Percentiles rank a stretch among this genome's conserved stretches.
phyloP scores from a whole-genome alignment of 2,797 vertebrate species.

The Okamejei kenojei region DNA sequence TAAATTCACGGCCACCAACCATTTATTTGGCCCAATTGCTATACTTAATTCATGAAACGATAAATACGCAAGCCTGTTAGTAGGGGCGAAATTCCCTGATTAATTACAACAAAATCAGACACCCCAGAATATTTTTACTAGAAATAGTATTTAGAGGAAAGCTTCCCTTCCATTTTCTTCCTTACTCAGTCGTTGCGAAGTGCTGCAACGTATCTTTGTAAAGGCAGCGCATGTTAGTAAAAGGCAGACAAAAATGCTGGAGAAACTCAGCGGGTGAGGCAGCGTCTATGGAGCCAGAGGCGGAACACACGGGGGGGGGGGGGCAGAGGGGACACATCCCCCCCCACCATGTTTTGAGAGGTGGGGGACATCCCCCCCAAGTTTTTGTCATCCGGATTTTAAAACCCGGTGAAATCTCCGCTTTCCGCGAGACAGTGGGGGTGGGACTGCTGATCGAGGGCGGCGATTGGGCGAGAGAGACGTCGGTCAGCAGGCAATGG shows the following conservation, averaged over 20 bases:
- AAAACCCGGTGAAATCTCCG: too few species aligned
- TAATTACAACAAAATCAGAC: background rate
- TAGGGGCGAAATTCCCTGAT: background rate
- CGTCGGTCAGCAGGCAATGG: too few species aligned
- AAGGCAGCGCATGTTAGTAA: background rate
- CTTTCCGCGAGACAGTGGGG: too few species aligned
- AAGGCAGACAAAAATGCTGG: background rate
- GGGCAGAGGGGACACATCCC: too few species aligned
- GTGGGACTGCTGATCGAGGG: too few species aligned
- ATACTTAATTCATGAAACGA: background rate
- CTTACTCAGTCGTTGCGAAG: background rate
- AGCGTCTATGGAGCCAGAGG: too few species aligned
- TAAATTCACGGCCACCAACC: background rate
- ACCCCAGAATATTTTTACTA: background rate
- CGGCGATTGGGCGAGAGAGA: too few species aligned
- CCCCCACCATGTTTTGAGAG: too few species aligned
- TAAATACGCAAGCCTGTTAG: background rate
- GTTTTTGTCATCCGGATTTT: too few species aligned
- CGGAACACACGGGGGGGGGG: too few species aligned
- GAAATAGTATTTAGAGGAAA: background rate
- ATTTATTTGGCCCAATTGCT: background rate
- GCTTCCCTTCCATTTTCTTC: background rate
- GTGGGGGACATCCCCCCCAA: too few species aligned
- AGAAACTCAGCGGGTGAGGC: too few species aligned
- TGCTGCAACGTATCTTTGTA: background rate